Percentiles rank a stretch among this genome's conserved stretches.
Conservation (phyloP, 2,888 invertebrate genomes). For the Tethea ocularis region DNA sequence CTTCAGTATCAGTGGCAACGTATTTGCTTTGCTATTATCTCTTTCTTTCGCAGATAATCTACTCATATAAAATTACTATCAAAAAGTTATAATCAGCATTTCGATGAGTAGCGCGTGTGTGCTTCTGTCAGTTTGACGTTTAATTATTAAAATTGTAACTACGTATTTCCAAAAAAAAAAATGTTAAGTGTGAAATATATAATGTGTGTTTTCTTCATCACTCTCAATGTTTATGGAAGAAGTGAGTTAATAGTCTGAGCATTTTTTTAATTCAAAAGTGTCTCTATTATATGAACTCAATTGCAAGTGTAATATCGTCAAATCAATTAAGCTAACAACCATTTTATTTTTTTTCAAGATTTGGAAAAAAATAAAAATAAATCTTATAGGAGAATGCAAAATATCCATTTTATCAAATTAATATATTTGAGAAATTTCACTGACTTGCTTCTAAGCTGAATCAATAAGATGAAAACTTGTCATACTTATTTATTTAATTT, state of each 20-base stretch:
- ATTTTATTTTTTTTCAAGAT: too few species aligned
- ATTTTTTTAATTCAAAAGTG: neutral
- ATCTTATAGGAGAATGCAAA: too few species aligned
- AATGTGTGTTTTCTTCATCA: conserved; percentile 13
- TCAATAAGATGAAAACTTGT: too few species aligned
- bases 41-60: conserved; percentile 33
- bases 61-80: conserved; percentile 39
- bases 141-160: conserved; percentile 9
- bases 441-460: too few species aligned
- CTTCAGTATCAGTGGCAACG: neutral
- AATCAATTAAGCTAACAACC: too few species aligned
- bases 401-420: too few species aligned
- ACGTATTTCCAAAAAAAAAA: conserved; percentile 6
- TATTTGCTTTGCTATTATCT: conserved; percentile 17
- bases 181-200: conserved; percentile 20
- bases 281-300: too few species aligned
- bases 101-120: conserved; percentile 21
- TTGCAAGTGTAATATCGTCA: too few species aligned
- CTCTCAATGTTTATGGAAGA: conserved; percentile 11
- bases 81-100: conserved; percentile 30
- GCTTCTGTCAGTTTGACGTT: conserved; percentile 15
- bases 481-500: too few species aligned
- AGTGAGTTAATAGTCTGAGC: neutral
- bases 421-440: too few species aligned
- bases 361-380: too few species aligned